phyloP scores from a whole-genome alignment of 1,140 invertebrate species.

The Drosophila cardini region DNA sequence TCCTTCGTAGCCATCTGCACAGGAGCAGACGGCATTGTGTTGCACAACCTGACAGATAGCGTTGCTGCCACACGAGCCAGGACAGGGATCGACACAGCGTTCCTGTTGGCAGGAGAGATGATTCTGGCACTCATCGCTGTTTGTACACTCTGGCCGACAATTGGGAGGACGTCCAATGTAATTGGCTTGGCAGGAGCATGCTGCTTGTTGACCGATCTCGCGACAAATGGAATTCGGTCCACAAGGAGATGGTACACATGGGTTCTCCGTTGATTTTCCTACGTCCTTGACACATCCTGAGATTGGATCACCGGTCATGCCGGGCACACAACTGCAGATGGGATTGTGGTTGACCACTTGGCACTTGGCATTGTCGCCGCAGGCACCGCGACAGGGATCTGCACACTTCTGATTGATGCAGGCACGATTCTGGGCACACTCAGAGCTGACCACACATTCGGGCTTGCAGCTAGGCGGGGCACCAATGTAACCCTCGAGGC shows the following conservation, averaged over 20 bases:
- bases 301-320: conserved; percentile 92
- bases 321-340: conserved; percentile 90
- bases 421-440: conserved; percentile 92
- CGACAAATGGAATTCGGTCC: conserved; percentile 92
- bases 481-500: conserved; percentile 90
- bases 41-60: conserved; percentile 87
- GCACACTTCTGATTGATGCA: conserved; percentile 93
- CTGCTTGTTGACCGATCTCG: conserved; percentile 88
- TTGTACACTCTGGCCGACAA: conserved; percentile 88
- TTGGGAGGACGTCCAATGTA: conserved; percentile 89
- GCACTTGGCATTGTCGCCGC: conserved; percentile 93
- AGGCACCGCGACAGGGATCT: conserved; percentile 93
- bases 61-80: conserved; percentile 84
- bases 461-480: conserved; percentile 92
- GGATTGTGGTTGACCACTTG: conserved; percentile 94
- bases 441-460: conserved; percentile 92
- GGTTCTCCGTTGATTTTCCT: conserved; percentile 85
- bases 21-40: conserved; percentile 91
- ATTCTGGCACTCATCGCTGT: conserved; percentile 88
- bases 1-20: conserved; percentile 89
- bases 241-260: conserved; percentile 92
- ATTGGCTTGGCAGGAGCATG: conserved; percentile 89
- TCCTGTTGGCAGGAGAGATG: conserved; percentile 89
- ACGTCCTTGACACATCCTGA: conserved; percentile 86
- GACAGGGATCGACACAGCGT: conserved; percentile 87